Base-by-base conservation (phyloP, 1,140 invertebrate species). In the Leguminivora glycinivorella region DNA sequence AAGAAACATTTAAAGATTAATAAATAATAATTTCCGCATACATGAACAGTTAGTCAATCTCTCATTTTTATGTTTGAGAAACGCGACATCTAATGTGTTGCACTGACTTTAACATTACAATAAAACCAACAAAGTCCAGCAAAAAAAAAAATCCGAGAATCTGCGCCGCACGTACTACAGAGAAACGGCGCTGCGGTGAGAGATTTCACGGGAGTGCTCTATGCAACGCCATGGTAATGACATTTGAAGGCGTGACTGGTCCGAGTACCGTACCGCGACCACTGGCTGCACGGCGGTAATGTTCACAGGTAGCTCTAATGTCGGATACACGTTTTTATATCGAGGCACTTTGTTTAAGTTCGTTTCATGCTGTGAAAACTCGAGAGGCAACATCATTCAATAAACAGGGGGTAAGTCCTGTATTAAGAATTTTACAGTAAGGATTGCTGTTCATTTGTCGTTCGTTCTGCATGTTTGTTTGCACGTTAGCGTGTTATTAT, bases 161-260 rank as follows among this genome's bases (percentile, higher is more conserved):
- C 58, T 29, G 58, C 26, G 26, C 58, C n/a, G 58, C 58, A 63
- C 58, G 58, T 69, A 68, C 63, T 60, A 70, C 52, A 25, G 66
- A 74, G 68, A 72, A 72, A 71, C 68, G 66, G 14, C 74, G 69
- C 67, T 69, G 70, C 56, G 72, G 71, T 43, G 47, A 56, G 72
- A 72, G 38, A 72, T 72, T 79, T 75, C 72, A 73, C 69, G 47
- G 70, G 72, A 60, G 29, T 66, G 71, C 52, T 73, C 72, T 63
- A 63, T 63, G 58, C n/a, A n/a, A n/a, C n/a, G n/a, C 58, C 26
- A 70, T 70, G 75, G 79, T 79, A 82, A 83, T 78, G 74, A 83
- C 78, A 80, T 83, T 81, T 78, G 63, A 73, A 81, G 76, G 78
- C 81, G 78, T 84, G 83, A 84, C 83, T 77, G 58, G 78, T 67